phyloP scores from a whole-genome alignment of 2,888 invertebrate species.

The Tiliacea citrago region DNA sequence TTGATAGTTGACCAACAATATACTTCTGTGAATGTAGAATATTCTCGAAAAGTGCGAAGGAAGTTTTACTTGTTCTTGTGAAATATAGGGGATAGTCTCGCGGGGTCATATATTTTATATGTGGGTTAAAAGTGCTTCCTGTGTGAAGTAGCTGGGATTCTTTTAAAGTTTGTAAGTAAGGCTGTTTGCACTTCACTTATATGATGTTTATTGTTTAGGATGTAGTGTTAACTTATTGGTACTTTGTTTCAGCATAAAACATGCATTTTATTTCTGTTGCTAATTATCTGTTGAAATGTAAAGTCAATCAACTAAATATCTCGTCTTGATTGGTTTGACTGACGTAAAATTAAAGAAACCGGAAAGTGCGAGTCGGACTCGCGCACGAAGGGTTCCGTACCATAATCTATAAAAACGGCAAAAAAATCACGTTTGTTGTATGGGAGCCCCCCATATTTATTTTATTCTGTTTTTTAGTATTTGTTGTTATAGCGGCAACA shows the following conservation, averaged over 20 bases:
- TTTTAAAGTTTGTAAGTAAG: constrained; percentile 24
- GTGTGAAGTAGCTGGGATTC: constrained; percentile 10
- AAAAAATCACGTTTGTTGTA: no score
- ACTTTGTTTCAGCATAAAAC: background rate
- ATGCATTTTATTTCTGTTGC: background rate
- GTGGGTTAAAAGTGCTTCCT: constrained; percentile 37
- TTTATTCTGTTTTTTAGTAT: no score
- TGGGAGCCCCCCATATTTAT: no score
- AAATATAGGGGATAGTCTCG: constrained; percentile 9
- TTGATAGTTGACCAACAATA: constrained; percentile 33
- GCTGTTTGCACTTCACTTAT: constrained; percentile 7
- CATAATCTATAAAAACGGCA: no score
- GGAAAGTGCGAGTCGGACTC: no score
- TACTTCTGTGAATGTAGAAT: constrained; percentile 22
- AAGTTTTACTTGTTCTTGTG: constrained; percentile 11
- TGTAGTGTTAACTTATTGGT: background rate
- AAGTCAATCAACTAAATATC: background rate
- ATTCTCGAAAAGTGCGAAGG: constrained; percentile 5
- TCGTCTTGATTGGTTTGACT: background rate
- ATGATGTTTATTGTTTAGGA: constrained; percentile 2
- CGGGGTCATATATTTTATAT: constrained; percentile 32
- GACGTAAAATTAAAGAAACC: background rate
- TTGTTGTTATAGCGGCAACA: no score
- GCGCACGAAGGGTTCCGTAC: no score
- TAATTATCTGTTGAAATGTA: no score